Percentiles rank a stretch among this genome's conserved stretches.
These are phyloP conservation scores for Acanthosepion pharaonis DNA, from an alignment of 2,888 invertebrate species.

Conservation along the genomic window DNA sequence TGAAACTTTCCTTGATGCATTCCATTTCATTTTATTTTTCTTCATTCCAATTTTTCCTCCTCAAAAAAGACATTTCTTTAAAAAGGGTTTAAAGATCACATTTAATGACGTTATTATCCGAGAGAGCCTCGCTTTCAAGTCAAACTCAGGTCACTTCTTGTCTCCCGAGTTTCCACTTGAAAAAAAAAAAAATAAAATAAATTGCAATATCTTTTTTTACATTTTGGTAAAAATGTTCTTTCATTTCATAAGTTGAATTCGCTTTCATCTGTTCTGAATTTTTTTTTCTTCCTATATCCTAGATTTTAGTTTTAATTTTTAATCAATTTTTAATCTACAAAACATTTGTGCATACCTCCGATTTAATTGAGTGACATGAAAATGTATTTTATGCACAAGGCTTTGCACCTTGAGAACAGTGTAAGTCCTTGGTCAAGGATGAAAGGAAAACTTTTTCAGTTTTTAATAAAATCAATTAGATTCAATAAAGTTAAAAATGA, in stretches of 20 bases:
- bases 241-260: background rate
- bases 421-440: background rate
- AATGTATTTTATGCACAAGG: background rate
- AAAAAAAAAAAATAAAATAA: background rate
- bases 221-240: background rate
- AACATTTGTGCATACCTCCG: background rate
- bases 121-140: background rate
- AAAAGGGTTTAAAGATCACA: background rate
- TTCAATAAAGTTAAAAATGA: background rate
- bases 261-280: background rate
- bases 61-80: background rate
- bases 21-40: background rate
- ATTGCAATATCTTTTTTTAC: background rate
- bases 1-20: background rate
- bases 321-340: background rate
- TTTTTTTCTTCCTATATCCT: background rate
- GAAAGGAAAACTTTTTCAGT: background rate
- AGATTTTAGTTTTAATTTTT: background rate
- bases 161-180: background rate
- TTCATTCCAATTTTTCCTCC: background rate
- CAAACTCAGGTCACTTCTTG: background rate
- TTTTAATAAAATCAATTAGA: slow-evolving; percentile 15
- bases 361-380: background rate
- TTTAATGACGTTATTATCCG: slow-evolving; percentile 33
- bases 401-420: background rate